These are phyloP conservation scores for Oxyruncus cristatus DNA, from an alignment of 2,113 vertebrate genomes.

Conservation along the genomic window DNA sequence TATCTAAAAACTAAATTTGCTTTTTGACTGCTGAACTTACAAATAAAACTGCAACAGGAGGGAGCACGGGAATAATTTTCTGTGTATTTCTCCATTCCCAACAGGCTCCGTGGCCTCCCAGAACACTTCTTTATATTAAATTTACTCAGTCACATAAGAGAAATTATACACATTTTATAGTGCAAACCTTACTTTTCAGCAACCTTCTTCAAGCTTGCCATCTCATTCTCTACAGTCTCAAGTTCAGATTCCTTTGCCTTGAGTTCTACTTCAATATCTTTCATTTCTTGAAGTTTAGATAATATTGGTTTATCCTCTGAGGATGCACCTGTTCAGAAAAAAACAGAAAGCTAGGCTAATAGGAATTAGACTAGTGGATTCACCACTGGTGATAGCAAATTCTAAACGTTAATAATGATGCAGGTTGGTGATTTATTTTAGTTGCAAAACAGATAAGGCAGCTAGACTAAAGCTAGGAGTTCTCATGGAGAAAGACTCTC, in stretches of 20 bases:
- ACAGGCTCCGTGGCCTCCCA: not conserved
- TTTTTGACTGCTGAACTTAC: not conserved
- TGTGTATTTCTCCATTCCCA: not conserved
- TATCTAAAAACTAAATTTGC: not conserved
- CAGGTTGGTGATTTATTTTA: not conserved
- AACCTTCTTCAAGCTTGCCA: slow-evolving; percentile 76
- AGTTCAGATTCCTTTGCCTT: slow-evolving; percentile 80
- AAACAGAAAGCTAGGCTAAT: not conserved
- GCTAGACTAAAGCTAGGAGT: not conserved
- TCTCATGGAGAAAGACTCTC: not conserved
- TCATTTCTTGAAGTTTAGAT: slow-evolving; percentile 84
- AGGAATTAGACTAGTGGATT: not conserved
- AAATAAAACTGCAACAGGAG: not conserved
- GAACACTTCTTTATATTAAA: not conserved
- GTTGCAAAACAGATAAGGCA: not conserved
- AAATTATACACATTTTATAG: not conserved
- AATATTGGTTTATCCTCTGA: slow-evolving; percentile 81
- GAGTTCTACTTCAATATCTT: slow-evolving; percentile 74
- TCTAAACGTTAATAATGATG: not conserved
- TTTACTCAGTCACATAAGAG: not conserved
- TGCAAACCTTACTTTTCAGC: slow-evolving; percentile 83
- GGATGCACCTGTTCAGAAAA: slow-evolving; percentile 74
- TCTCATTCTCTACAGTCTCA: slow-evolving; percentile 71
- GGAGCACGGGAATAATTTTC: not conserved
- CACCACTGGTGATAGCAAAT: not conserved